Base-by-base conservation (phyloP, 2,113 vertebrate species). In the Tachysurus vachellii region DNA sequence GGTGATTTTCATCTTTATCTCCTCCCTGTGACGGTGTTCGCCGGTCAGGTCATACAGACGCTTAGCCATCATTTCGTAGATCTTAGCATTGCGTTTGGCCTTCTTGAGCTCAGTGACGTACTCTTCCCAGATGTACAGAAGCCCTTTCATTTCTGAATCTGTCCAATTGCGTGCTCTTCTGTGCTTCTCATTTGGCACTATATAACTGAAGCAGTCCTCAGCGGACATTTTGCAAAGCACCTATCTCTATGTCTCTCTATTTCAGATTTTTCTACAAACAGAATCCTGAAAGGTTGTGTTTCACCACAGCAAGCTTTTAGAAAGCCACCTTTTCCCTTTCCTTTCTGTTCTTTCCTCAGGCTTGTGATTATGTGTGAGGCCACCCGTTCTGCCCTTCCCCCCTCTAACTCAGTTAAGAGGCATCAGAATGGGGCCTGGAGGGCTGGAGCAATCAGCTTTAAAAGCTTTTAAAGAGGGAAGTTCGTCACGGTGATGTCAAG, bases 1-100 rank as follows among this genome's bases (percentile, higher is more conserved):
- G 93, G 98, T 99, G 94, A 99, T 99, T 94, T 99, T 99, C 96
- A 99, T 99, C 94, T 99, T 99, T 94, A 99, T 98, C 94, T 99
- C 98, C 92, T 99, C 98, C 83, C 98, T 97, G 93, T 98, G 97
- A 44, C 97, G 96, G 90, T 97, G 97, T 91, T 99, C 98, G 28
- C 98, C 98, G 0, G 97, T 99, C 94, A 99, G 97, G 93, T 97
- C 97, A 88, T 97, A 97, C 90, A 99, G 97, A 93, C 96, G 97
- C 95, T 98, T 97, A 89, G 98, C 97, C 97, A 99, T 99, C 94
- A 97, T 98, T 96, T 99, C 98, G 80, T 99, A 99, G 91, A 99
- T 97, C 95, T 97, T 98, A 89, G 98, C 98, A 75, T 99, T 99
- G 95, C 98, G 96, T 92, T 99, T 99, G 94, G 97, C 98, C 93